Evolutionary conservation across 1,140 invertebrate genomes (phyloP).

Genomic region (Caenorhabditis latens): DNA sequence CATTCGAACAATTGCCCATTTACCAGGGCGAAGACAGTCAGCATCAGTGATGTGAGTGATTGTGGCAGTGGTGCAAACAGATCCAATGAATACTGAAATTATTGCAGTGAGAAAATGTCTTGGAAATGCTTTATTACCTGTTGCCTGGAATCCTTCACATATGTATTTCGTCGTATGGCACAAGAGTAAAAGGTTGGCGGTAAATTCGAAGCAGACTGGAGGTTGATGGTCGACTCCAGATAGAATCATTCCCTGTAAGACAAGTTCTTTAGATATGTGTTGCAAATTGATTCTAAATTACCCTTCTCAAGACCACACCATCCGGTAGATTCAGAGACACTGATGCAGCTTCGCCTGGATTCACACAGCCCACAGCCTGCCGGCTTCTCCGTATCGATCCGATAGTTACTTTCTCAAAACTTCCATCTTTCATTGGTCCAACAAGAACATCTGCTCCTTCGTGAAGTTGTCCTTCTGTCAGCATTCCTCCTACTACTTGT

Average conservation of each 20-base stretch:
- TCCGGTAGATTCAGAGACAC: constrained; percentile 71
- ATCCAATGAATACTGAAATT: constrained; percentile 38
- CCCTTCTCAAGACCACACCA: constrained; percentile 49
- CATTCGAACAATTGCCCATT: constrained; percentile 16
- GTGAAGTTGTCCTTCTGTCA: constrained; percentile 86
- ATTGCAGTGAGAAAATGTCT: background rate
- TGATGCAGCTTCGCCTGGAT: constrained; percentile 86
- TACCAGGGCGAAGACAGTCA: constrained; percentile 25
- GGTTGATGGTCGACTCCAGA: constrained; percentile 50
- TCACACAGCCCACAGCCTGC: constrained; percentile 82
- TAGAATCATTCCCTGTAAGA: constrained; percentile 70
- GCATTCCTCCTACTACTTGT: constrained; percentile 87
- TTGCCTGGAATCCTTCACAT: constrained; percentile 41
- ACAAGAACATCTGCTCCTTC: constrained; percentile 87
- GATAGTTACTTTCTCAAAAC: constrained; percentile 73
- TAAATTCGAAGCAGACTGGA: constrained; percentile 69
- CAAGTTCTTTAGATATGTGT: background rate
- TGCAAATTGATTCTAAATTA: background rate
- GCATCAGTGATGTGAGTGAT: constrained; percentile 20
- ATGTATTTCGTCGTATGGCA: constrained; percentile 44
- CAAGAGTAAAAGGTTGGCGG: constrained; percentile 7
- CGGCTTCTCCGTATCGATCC: constrained; percentile 68
- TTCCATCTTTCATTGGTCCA: constrained; percentile 80
- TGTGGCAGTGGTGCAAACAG: constrained; percentile 16
- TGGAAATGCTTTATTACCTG: background rate